Conservation (phyloP, 2,113 vertebrate species). For the Ictalurus furcatus region DNA sequence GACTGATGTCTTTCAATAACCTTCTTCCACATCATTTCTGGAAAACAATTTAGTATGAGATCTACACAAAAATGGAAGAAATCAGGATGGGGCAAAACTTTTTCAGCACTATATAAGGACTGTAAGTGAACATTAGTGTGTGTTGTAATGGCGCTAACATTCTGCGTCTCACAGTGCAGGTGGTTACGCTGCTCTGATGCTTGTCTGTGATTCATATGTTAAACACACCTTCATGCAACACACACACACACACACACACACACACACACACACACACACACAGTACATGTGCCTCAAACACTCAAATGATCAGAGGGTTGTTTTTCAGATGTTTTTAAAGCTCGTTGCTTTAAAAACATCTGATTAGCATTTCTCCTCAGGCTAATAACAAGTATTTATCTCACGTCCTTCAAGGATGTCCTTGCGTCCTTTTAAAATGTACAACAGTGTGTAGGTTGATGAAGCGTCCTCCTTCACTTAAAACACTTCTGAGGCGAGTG, state of each 20-base stretch:
- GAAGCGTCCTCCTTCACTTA: background rate
- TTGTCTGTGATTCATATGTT: slow-evolving; percentile 31
- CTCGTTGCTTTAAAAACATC: slow-evolving; percentile 10
- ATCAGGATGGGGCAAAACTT: no score
- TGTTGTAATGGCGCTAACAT: slow-evolving; percentile 12
- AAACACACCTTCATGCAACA: slow-evolving; percentile 19
- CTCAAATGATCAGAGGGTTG: slow-evolving; percentile 20
- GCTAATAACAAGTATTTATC: slow-evolving; percentile 30
- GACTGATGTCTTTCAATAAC: no score
- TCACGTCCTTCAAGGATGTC: background rate
- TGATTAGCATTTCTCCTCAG: slow-evolving; percentile 29
- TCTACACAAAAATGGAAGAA: no score
- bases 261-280: background rate
- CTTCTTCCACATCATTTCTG: no score
- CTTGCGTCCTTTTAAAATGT: slow-evolving; percentile 5
- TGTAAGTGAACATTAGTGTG: background rate
- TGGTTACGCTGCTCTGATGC: slow-evolving; percentile 13
- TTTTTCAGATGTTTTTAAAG: background rate
- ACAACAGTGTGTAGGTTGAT: background rate
- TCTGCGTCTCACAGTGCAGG: background rate
- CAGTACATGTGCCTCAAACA: background rate
- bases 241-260: slow-evolving; percentile 12
- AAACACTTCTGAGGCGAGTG: slow-evolving; percentile 6
- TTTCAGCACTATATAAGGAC: background rate
- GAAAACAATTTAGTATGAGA: no score